Evolutionary conservation across 1,140 invertebrate species (phyloP).

Genomic region (Tetramorium parvispinum): DNA sequence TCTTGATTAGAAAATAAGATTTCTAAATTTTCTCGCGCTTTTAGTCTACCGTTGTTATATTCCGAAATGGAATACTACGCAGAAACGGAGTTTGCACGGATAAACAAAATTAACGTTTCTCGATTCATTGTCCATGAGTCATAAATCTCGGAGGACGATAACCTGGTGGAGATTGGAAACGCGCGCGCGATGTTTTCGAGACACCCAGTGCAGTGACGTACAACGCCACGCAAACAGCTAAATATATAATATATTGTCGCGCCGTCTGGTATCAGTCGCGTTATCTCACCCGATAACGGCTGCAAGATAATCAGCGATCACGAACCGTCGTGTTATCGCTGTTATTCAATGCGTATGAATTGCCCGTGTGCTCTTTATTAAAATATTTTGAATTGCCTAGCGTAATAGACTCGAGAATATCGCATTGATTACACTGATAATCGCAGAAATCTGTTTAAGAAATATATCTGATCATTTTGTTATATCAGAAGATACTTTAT

Average conservation of each 20-base stretch:
- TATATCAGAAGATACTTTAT: background rate
- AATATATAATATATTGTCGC: slow-evolving; percentile 29
- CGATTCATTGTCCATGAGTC: background rate
- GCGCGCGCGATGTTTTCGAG: slow-evolving; percentile 11
- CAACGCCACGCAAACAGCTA: slow-evolving; percentile 30
- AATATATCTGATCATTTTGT: background rate
- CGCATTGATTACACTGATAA: background rate
- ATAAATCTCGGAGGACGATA: slow-evolving; percentile 40
- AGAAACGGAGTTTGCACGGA: background rate
- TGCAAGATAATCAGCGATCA: background rate
- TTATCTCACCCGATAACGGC: slow-evolving; percentile 35
- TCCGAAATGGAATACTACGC: background rate
- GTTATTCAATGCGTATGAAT: slow-evolving; percentile 4
- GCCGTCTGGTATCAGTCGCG: background rate
- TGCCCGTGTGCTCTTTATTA: background rate
- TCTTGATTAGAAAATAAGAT: background rate
- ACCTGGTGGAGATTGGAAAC: background rate
- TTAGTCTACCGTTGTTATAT: background rate
- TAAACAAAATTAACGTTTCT: background rate
- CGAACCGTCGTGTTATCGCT: slow-evolving; percentile 14
- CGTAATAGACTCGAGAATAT: background rate
- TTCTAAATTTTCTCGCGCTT: background rate
- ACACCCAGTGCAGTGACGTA: slow-evolving; percentile 27
- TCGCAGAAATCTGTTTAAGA: background rate
- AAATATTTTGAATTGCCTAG: background rate